A percentile compares a stretch with the other conserved stretches of the same genome.
These are phyloP conservation scores for Lutjanus erythropterus DNA, from an alignment of 2,113 vertebrate species.

Conservation along the genomic window DNA sequence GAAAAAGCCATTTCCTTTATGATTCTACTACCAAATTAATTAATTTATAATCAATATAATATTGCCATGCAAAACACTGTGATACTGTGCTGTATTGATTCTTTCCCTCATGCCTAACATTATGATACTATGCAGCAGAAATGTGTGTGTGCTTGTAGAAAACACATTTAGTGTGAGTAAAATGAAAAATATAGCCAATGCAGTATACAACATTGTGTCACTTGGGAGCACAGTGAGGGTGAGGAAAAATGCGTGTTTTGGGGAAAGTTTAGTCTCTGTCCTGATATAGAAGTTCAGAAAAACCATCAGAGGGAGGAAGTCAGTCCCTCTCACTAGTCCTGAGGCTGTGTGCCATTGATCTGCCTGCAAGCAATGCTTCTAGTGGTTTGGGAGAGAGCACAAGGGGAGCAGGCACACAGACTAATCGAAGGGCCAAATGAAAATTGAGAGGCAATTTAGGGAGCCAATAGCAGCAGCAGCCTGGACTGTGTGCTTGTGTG, in stretches of 20 bases:
- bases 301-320: conserved; percentile 21
- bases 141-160: background rate
- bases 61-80: no score
- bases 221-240: background rate
- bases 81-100: no score
- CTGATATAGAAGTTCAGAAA: conserved; percentile 44
- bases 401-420: conserved; percentile 40
- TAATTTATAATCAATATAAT: no score
- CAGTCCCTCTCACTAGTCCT: conserved; percentile 22
- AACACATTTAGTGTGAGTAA: background rate
- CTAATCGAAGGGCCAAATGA: conserved; percentile 74
- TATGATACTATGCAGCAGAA: background rate
- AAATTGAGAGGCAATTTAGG: conserved; percentile 79
- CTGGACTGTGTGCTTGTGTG: conserved; percentile 4
- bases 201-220: background rate
- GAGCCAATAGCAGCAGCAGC: conserved; percentile 51
- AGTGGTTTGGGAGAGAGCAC: conserved; percentile 38
- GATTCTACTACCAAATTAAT: no score
- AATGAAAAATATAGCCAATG: background rate
- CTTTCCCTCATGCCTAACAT: no score
- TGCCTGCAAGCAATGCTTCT: conserved; percentile 44
- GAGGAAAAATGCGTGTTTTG: conserved; percentile 6
- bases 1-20: no score
- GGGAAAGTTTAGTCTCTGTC: conserved; percentile 3
- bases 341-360: conserved; percentile 63